Percentiles rank a stretch among this genome's conserved stretches.
phyloP scores from a whole-genome alignment of 2,113 vertebrate species.

The Xiphorhynchus elegans region DNA sequence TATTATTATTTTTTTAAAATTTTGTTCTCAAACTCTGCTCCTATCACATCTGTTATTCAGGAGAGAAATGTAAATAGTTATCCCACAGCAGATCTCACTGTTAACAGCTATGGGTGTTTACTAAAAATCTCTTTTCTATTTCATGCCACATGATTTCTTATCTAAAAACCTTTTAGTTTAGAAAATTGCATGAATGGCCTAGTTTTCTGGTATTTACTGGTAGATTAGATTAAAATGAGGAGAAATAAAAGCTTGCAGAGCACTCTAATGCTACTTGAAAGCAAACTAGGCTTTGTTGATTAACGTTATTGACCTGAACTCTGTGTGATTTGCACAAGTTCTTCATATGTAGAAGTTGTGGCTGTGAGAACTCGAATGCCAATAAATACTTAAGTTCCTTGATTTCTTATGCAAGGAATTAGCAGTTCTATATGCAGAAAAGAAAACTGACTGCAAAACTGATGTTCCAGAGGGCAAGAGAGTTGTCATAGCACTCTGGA shows the following conservation, averaged over 20 bases:
- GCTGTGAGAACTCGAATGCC: not conserved
- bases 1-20: not conserved
- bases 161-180: not conserved
- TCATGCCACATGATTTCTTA: not conserved
- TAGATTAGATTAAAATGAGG: not conserved
- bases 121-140: not conserved
- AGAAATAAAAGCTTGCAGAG: not conserved
- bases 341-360: not conserved
- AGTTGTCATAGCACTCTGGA: not conserved
- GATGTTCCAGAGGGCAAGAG: not conserved
- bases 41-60: not conserved
- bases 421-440: not conserved
- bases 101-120: not conserved
- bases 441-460: not conserved
- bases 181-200: not conserved
- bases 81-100: accelerated
- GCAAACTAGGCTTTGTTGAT: not conserved
- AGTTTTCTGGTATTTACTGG: not conserved
- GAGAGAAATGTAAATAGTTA: not conserved
- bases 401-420: not conserved
- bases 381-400: not conserved
- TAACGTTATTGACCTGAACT: not conserved
- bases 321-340: not conserved
- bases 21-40: not conserved
- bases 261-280: not conserved